Evolutionary conservation across 2,888 invertebrate species (phyloP).

Genomic region (Leistus spinibarbis): DNA sequence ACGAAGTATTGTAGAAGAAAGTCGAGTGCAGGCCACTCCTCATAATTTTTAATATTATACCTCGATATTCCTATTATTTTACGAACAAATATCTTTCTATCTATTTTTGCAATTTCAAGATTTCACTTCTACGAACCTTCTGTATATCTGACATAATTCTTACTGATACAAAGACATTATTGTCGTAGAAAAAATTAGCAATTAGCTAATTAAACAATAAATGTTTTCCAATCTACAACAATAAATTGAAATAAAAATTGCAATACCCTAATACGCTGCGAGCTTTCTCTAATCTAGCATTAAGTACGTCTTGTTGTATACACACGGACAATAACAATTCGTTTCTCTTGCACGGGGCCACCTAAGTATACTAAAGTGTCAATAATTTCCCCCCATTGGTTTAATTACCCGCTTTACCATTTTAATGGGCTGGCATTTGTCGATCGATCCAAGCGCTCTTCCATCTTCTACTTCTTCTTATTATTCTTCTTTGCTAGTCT

Average conservation of each 20-base stretch:
- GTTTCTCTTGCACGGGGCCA: constrained; percentile 5
- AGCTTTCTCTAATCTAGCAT: background rate
- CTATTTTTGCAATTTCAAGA: background rate
- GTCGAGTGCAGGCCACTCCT: too few species aligned
- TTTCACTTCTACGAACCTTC: background rate
- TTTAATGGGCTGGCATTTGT: constrained; percentile 10
- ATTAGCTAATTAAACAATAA: background rate
- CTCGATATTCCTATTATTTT: too few species aligned
- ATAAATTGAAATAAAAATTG: background rate
- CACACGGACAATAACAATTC: background rate
- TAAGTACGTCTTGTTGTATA: background rate
- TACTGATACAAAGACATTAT: background rate
- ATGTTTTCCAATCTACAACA: too few species aligned
- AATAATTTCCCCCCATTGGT: constrained; percentile 4
- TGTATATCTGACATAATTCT: background rate
- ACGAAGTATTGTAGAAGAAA: too few species aligned
- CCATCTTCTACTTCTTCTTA: too few species aligned
- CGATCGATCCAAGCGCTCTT: background rate
- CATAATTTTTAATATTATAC: too few species aligned
- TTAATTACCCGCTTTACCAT: constrained; percentile 21
- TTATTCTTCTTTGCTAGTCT: background rate
- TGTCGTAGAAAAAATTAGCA: background rate
- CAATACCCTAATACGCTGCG: background rate
- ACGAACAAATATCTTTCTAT: background rate
- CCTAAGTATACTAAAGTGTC: background rate